Evolutionary conservation across 2,797 vertebrate species (phyloP).

Genomic region (Manis pentadactyla): DNA sequence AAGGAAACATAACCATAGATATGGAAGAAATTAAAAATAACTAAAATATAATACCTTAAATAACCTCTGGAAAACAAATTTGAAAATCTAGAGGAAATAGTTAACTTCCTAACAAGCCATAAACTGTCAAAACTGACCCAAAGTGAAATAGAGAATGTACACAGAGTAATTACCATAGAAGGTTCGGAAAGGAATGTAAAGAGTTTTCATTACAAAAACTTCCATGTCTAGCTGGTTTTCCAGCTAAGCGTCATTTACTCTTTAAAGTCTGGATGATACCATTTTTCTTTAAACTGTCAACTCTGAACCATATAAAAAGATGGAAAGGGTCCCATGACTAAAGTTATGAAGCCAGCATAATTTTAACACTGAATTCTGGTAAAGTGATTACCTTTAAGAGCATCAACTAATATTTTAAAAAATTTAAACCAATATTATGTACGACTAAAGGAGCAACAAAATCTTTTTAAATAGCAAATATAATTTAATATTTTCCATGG

Average conservation of each 20-base stretch:
- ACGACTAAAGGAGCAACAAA: background rate
- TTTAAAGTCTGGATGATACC: background rate
- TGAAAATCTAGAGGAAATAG: background rate
- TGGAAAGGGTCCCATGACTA: background rate
- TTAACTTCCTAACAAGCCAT: background rate
- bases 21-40: background rate
- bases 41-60: background rate
- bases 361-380: background rate
- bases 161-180: background rate
- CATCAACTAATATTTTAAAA: background rate
- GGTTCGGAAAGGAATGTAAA: background rate
- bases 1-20: background rate
- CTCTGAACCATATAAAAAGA: background rate
- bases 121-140: background rate
- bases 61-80: background rate
- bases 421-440: background rate
- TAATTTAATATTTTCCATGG: background rate
- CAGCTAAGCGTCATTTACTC: background rate
- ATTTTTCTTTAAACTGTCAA: background rate
- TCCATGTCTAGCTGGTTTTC: background rate
- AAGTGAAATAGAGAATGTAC: background rate
- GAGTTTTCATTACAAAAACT: background rate
- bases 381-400: background rate
- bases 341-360: background rate
- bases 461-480: background rate